Conservation (phyloP, 2,888 invertebrate genomes). For the Hedychridium roseum region DNA sequence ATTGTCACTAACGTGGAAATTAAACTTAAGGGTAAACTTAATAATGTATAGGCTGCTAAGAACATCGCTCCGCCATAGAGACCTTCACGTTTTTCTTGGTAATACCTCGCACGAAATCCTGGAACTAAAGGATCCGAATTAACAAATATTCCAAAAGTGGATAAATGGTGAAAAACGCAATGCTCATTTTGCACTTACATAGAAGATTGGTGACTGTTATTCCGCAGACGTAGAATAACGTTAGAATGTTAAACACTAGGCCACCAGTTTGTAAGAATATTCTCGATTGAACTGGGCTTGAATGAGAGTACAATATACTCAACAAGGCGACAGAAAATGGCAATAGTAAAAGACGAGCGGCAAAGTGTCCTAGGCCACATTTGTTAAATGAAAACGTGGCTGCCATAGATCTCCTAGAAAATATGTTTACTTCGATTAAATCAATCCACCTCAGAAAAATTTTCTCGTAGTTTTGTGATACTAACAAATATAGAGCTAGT, state of each 20-base stretch:
- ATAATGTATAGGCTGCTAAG: slow-evolving; percentile 80
- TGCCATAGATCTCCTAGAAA: slow-evolving; percentile 76
- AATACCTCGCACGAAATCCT: slow-evolving; percentile 87
- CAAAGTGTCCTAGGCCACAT: slow-evolving; percentile 78
- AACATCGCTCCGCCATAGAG: slow-evolving; percentile 87
- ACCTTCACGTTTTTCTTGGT: slow-evolving; percentile 90
- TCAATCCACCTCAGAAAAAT: background rate
- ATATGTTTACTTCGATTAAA: slow-evolving; percentile 18
- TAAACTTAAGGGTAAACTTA: slow-evolving; percentile 84
- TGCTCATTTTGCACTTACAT: slow-evolving; percentile 43
- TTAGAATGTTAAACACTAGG: slow-evolving; percentile 75
- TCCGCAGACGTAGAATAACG: slow-evolving; percentile 76
- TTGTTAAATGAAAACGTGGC: slow-evolving; percentile 82
- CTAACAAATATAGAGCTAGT: slow-evolving; percentile 54
- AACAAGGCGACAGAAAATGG: slow-evolving; percentile 68
- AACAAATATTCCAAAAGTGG: slow-evolving; percentile 6
- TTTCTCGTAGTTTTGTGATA: slow-evolving; percentile 6
- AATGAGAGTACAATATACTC: slow-evolving; percentile 56
- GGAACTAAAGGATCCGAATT: slow-evolving; percentile 68
- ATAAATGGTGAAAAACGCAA: too few species aligned
- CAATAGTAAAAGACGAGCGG: slow-evolving; percentile 76
- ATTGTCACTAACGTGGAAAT: slow-evolving; percentile 76
- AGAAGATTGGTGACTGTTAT: slow-evolving; percentile 58
- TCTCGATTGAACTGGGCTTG: slow-evolving; percentile 54
- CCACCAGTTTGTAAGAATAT: slow-evolving; percentile 59